Percentiles rank a stretch among this genome's conserved stretches.
These are phyloP conservation scores for Leptothorax acervorum DNA, from an alignment of 2,888 invertebrate genomes.

Conservation along the genomic window DNA sequence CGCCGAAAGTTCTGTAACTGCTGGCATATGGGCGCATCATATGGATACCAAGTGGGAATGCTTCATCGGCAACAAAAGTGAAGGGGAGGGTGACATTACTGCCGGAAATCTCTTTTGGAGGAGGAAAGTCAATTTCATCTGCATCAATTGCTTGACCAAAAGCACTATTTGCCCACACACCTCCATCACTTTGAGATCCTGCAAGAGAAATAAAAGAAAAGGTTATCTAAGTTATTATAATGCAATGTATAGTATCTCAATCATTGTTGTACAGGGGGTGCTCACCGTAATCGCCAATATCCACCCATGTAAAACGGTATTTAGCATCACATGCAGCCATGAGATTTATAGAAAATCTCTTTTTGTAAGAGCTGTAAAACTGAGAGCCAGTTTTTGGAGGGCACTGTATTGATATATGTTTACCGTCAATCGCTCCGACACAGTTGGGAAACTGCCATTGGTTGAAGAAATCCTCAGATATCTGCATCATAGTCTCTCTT, in stretches of 20 bases:
- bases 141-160: neutral
- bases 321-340: slow-evolving; percentile 10
- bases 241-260: neutral
- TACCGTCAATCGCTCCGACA: neutral
- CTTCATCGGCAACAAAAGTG: slow-evolving; percentile 6
- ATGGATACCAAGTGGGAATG: neutral
- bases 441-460: neutral
- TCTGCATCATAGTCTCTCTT: slow-evolving; percentile 5
- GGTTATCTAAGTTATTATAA: neutral
- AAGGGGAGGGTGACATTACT: neutral
- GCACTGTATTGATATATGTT: slow-evolving; percentile 5
- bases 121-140: neutral
- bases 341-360: neutral
- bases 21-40: slow-evolving; percentile 8
- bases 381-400: neutral
- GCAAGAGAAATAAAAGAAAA: neutral
- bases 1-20: neutral
- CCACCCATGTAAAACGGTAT: neutral
- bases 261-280: neutral
- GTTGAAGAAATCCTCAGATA: neutral
- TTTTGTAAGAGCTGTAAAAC: slow-evolving; percentile 6
- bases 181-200: slow-evolving; percentile 17
- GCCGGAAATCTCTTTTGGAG: neutral
- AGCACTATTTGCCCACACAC: neutral
- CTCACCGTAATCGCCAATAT: slow-evolving; percentile 6